These are phyloP conservation scores for Onthophagus sagittarius DNA, from an alignment of 2,888 invertebrate genomes.

Conservation along the genomic window DNA sequence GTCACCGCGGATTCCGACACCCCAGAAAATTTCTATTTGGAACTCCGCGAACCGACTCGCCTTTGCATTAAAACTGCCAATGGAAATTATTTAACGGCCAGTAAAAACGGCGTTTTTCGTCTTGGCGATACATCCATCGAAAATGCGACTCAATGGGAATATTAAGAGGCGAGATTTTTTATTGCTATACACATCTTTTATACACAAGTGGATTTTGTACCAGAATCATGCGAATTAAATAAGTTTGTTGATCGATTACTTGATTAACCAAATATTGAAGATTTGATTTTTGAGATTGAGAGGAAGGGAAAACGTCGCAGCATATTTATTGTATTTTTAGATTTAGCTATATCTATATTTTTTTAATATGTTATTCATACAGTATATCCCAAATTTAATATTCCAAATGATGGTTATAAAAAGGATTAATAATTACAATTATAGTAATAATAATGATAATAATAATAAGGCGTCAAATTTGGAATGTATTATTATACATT, in stretches of 20 bases:
- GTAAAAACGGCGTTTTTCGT: conserved; percentile 88
- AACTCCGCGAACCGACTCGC: conserved; percentile 88
- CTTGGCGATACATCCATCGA: conserved; percentile 74
- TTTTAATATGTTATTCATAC: neutral
- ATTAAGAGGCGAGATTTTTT: conserved; percentile 54
- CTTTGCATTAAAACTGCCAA: conserved; percentile 80
- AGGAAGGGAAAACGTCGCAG: neutral
- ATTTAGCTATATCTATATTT: neutral
- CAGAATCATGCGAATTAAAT: neutral
- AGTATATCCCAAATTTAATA: neutral
- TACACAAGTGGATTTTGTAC: neutral
- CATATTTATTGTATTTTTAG: neutral
- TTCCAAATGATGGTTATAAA: too few species aligned
- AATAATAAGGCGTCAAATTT: neutral
- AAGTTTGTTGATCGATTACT: too few species aligned
- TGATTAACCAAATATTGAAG: too few species aligned
- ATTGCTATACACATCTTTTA: neutral
- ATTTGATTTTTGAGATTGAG: too few species aligned
- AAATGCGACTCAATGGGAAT: conserved; percentile 90
- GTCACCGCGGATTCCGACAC: conserved; percentile 81
- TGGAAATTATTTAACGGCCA: conserved; percentile 79
- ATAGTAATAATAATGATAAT: too few species aligned
- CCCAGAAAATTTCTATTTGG: conserved; percentile 85
- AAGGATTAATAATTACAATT: too few species aligned
- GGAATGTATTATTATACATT: neutral